These are phyloP conservation scores for Apamea monoglypha DNA, from an alignment of 2,888 invertebrate genomes.

Conservation along the genomic window DNA sequence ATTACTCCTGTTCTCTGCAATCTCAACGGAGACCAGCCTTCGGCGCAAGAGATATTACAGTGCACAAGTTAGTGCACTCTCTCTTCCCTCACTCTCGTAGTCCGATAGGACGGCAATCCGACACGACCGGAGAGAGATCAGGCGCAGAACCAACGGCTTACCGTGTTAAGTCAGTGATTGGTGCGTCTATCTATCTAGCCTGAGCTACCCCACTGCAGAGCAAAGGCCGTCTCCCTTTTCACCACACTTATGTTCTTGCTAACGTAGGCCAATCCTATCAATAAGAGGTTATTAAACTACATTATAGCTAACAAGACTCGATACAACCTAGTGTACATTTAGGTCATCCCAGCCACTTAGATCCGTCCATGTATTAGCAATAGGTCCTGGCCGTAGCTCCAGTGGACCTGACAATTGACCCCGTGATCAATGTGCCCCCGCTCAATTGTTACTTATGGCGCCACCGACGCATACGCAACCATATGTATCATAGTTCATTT, in stretches of 20 bases:
- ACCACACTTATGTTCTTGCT: neutral
- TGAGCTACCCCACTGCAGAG: no score
- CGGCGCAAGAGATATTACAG: neutral
- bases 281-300: neutral
- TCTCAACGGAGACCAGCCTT: neutral
- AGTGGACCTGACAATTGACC: constrained; percentile 70
- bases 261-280: neutral
- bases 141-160: neutral
- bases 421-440: constrained; percentile 70
- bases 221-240: neutral
- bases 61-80: no score
- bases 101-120: no score
- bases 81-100: no score
- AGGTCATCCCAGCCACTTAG: constrained; percentile 20
- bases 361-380: constrained; percentile 39
- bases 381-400: constrained; percentile 54
- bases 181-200: neutral
- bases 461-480: constrained; percentile 51
- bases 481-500: constrained; percentile 31
- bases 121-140: neutral
- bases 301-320: neutral
- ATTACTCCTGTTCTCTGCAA: neutral
- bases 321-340: neutral
- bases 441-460: constrained; percentile 59
- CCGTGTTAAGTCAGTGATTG: neutral